Percentiles rank a stretch among this genome's conserved stretches.
These are phyloP conservation scores for Salvelinus fontinalis DNA, from an alignment of 2,113 vertebrate genomes.

Conservation along the genomic window DNA sequence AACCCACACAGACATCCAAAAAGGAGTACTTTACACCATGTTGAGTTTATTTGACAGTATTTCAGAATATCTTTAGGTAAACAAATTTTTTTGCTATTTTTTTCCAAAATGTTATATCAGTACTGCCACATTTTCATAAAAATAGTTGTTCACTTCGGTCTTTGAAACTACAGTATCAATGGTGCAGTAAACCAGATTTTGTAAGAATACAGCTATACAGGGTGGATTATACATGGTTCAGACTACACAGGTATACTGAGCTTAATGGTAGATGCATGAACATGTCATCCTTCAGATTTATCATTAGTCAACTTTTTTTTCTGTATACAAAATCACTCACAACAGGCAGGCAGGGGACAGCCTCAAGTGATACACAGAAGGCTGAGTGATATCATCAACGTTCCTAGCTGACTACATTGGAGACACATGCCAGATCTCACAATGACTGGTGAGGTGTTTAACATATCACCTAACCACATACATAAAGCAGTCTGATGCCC, in stretches of 20 bases:
- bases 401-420: not conserved
- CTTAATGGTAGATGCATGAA: constrained; percentile 88
- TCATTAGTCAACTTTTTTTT: constrained; percentile 57
- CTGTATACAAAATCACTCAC: constrained; percentile 77
- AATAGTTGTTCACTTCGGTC: constrained; percentile 99
- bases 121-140: constrained; percentile 99
- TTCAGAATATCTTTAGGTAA: constrained; percentile 99
- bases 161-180: constrained; percentile 97
- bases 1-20: not conserved
- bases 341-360: constrained; percentile 85
- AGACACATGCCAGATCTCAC: not conserved
- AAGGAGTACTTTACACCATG: constrained; percentile 82
- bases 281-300: constrained; percentile 84
- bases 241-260: constrained; percentile 98
- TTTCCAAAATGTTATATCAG: constrained; percentile 99
- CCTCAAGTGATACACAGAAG: constrained; percentile 83
- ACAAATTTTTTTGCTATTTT: constrained; percentile 87
- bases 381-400: constrained; percentile 63
- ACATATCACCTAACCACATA: no score
- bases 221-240: constrained; percentile 98
- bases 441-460: no score
- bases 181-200: constrained; percentile 99
- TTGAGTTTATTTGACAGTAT: constrained; percentile 99
- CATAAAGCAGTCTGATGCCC: no score
- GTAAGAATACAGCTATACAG: constrained; percentile 99